Evolutionary conservation across 2,797 vertebrate genomes (phyloP).

Genomic region (Enteromius fasciolatus): DNA sequence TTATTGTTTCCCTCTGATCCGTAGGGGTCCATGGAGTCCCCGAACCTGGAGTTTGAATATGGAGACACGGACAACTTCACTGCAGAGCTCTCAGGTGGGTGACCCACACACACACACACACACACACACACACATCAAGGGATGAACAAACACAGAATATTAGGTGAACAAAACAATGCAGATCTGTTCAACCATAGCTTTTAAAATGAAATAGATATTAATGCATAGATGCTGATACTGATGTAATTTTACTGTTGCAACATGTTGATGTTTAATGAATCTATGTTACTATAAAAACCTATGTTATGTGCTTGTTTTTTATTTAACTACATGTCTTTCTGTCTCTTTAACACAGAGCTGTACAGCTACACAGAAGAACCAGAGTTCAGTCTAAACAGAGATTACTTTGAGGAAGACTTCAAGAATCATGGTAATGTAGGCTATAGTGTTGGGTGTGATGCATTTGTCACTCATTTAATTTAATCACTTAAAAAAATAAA

Average conservation of each 20-base stretch:
- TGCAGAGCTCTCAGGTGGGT: conserved; percentile 86
- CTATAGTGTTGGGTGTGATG: neutral
- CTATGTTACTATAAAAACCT: neutral
- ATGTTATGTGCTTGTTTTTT: neutral
- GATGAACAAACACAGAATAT: neutral
- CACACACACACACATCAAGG: neutral
- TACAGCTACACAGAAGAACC: conserved; percentile 97
- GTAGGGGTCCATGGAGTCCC: conserved; percentile 93
- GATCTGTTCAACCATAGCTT: neutral
- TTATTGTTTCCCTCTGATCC: conserved; percentile 44
- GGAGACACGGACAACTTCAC: conserved; percentile 84
- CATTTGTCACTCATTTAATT: neutral
- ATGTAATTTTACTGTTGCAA: neutral
- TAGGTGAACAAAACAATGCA: neutral
- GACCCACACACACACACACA: neutral
- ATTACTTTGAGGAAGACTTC: conserved; percentile 96
- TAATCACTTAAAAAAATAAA: neutral
- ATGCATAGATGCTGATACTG: neutral
- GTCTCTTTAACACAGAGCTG: conserved; percentile 80
- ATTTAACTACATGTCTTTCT: neutral
- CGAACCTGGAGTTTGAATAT: conserved; percentile 93
- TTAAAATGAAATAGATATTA: neutral
- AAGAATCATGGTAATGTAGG: conserved; percentile 82
- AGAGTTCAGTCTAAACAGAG: conserved; percentile 88
- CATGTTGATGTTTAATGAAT: neutral